Conservation (phyloP, 2,113 vertebrate genomes). For the Actenoides hombroni region DNA sequence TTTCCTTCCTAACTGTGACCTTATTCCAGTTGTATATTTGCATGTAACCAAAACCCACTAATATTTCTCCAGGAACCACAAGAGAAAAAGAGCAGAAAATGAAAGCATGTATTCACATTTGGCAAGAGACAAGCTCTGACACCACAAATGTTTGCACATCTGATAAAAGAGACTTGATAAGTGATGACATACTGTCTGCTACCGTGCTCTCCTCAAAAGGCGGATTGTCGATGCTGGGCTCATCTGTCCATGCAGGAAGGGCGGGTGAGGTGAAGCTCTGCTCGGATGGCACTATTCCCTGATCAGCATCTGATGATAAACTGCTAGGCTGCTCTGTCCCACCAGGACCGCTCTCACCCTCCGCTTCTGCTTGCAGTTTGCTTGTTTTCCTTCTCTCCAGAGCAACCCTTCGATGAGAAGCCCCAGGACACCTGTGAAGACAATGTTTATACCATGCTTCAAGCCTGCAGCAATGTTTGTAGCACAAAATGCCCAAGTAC, state of each 20-base stretch:
- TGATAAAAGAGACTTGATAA: neutral
- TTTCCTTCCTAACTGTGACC: neutral
- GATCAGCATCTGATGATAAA: slow-evolving; percentile 67
- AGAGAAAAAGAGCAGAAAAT: neutral
- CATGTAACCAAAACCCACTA: neutral
- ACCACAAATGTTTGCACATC: neutral
- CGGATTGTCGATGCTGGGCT: slow-evolving; percentile 88
- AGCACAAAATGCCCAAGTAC: neutral
- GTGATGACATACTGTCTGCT: slow-evolving; percentile 84
- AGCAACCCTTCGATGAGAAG: slow-evolving; percentile 81
- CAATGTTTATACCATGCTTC: neutral
- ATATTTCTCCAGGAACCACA: neutral
- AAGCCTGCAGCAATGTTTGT: neutral
- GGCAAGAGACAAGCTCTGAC: neutral
- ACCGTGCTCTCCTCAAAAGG: slow-evolving; percentile 89
- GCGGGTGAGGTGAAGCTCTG: slow-evolving; percentile 64
- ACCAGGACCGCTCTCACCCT: slow-evolving; percentile 67
- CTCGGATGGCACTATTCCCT: slow-evolving; percentile 63
- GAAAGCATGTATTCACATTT: neutral
- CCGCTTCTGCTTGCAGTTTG: slow-evolving; percentile 69
- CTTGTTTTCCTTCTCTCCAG: slow-evolving; percentile 78
- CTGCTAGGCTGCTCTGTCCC: slow-evolving; percentile 75
- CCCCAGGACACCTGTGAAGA: slow-evolving; percentile 88
- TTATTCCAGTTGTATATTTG: neutral
- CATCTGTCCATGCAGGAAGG: slow-evolving; percentile 82